A percentile compares a stretch with the other conserved stretches of the same genome.
Evolutionary conservation across 2,888 invertebrate species (phyloP).

Genomic region (Orthonychiurus folsomi): DNA sequence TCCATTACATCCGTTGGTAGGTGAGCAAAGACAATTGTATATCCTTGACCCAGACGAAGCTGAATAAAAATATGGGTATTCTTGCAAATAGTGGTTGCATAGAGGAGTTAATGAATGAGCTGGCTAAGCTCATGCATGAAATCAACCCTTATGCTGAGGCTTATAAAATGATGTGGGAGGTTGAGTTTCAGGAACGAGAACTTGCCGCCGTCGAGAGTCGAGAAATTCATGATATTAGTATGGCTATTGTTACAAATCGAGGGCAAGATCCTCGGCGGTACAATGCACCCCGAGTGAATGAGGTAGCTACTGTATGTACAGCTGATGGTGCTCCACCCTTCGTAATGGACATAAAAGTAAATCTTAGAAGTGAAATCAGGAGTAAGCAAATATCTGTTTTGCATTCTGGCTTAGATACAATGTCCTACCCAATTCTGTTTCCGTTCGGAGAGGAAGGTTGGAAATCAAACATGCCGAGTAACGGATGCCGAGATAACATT

Average conservation of each 20-base stretch:
- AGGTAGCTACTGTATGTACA: slow-evolving; percentile 20
- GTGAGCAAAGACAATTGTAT: slow-evolving; percentile 20
- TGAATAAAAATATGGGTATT: slow-evolving; percentile 11
- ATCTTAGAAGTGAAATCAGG: slow-evolving; percentile 2
- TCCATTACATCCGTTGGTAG: slow-evolving; percentile 15
- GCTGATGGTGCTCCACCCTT: slow-evolving; percentile 24
- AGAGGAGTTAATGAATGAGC: slow-evolving; percentile 11
- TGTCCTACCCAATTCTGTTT: slow-evolving; percentile 36
- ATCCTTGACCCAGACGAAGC: slow-evolving; percentile 29
- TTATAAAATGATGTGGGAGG: slow-evolving; percentile 32
- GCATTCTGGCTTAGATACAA: slow-evolving; percentile 34
- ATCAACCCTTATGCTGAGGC: slow-evolving; percentile 28
- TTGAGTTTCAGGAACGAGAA: slow-evolving; percentile 16
- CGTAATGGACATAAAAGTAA: slow-evolving; percentile 12
- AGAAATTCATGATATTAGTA: slow-evolving; percentile 3
- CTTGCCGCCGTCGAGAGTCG: slow-evolving; percentile 7
- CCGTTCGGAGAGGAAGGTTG: slow-evolving; percentile 36
- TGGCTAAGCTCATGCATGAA: slow-evolving; percentile 15
- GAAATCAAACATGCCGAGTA: slow-evolving; percentile 9
- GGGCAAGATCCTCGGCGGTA: slow-evolving; percentile 17
- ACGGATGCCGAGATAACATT: background rate
- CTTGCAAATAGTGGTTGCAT: slow-evolving; percentile 16
- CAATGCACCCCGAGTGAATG: slow-evolving; percentile 21
- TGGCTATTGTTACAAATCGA: slow-evolving; percentile 17
- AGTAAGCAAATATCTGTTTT: slow-evolving; percentile 15